A percentile compares a stretch with the other conserved stretches of the same genome.
phyloP scores from a whole-genome alignment of 2,888 invertebrate genomes.

The Melikaiella ostensackeni region DNA sequence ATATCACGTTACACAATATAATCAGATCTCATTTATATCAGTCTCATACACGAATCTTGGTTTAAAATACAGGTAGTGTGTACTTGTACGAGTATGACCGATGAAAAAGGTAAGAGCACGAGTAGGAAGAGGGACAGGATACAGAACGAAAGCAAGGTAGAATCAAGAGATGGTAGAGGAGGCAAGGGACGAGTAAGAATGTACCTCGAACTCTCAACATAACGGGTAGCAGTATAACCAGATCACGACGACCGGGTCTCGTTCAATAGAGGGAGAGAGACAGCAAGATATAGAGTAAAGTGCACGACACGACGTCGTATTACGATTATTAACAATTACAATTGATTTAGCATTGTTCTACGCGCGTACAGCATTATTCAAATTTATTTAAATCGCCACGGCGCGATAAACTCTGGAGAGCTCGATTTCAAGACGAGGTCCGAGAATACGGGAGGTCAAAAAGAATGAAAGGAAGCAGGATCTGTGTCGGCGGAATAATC shows the following conservation, averaged over 20 bases:
- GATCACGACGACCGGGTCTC: slow-evolving; percentile 64
- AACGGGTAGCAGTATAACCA: slow-evolving; percentile 71
- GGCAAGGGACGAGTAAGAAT: slow-evolving; percentile 62
- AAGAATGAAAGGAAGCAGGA: slow-evolving; percentile 18
- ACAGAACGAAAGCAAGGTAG: slow-evolving; percentile 43
- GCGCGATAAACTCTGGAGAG: slow-evolving; percentile 17
- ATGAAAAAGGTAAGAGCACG: neutral
- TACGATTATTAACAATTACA: slow-evolving; percentile 73
- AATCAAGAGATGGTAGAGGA: slow-evolving; percentile 42
- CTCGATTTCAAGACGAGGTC: neutral
- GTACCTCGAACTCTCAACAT: slow-evolving; percentile 65
- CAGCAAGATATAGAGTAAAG: slow-evolving; percentile 35
- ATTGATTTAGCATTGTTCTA: slow-evolving; percentile 69
- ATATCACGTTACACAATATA: no score
- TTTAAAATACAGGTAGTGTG: slow-evolving; percentile 31
- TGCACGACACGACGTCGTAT: slow-evolving; percentile 56
- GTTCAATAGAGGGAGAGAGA: slow-evolving; percentile 37
- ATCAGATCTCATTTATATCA: neutral
- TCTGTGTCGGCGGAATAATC: neutral
- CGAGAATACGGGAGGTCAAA: neutral
- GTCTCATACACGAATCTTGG: no score
- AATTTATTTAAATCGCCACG: slow-evolving; percentile 67
- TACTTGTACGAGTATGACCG: slow-evolving; percentile 6
- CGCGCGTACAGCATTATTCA: slow-evolving; percentile 65
- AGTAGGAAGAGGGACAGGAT: slow-evolving; percentile 30